Evolutionary conservation across 2,113 vertebrate species (phyloP).

Genomic region (Panthera tigris): DNA sequence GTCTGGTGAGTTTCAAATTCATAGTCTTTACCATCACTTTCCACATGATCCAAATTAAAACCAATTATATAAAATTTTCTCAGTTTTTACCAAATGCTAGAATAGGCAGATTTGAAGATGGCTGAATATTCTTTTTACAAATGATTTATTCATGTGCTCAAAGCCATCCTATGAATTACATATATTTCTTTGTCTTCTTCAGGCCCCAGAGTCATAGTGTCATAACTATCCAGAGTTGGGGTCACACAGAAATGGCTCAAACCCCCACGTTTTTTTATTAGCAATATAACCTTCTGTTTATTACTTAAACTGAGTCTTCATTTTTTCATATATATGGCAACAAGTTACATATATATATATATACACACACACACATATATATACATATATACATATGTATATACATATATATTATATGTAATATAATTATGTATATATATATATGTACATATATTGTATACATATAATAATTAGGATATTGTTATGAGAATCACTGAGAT

Average conservation of each 20-base stretch:
- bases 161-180: background rate
- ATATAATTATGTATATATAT: too few relatives aligned
- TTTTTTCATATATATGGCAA: background rate
- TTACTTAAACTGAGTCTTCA: background rate
- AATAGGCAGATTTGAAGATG: background rate
- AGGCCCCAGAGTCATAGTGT: background rate
- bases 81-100: background rate
- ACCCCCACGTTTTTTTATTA: background rate
- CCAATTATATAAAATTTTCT: constrained; percentile 28
- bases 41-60: background rate
- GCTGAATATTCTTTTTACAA: background rate
- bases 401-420: too few relatives aligned
- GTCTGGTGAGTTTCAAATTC: constrained; percentile 36
- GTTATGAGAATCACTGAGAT: background rate
- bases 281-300: background rate
- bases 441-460: background rate
- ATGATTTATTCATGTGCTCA: background rate
- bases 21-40: background rate
- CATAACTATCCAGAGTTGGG: background rate
- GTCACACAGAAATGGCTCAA: background rate
- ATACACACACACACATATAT: too few relatives aligned
- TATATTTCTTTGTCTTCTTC: background rate
- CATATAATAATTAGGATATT: background rate
- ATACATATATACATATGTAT: too few relatives aligned
- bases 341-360: background rate